Evolutionary conservation across 2,797 vertebrate species (phyloP).

Genomic region (Heliangelus exortis): DNA sequence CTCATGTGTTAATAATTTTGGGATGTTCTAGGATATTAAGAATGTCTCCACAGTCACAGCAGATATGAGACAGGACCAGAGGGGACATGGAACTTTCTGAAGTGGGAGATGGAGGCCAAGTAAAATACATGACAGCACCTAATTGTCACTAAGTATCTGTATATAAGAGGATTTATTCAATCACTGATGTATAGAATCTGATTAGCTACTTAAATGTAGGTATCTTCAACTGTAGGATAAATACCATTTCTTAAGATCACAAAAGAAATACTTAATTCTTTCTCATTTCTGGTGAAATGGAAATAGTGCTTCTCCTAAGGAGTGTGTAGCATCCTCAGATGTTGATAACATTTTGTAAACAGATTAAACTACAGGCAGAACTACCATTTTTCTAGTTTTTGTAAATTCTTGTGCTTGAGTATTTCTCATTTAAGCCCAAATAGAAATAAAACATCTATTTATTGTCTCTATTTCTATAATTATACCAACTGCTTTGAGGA

Average conservation of each 20-base stretch:
- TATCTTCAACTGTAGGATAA: not conserved
- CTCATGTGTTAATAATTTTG: rapidly evolving
- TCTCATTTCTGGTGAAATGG: not conserved
- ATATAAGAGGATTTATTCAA: not conserved
- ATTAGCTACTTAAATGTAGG: not conserved
- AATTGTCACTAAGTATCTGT: not conserved
- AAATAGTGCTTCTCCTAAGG: not conserved
- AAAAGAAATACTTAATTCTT: rapidly evolving
- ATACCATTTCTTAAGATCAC: not conserved
- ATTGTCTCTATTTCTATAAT: not conserved
- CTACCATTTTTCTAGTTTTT: not conserved
- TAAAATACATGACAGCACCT: not conserved
- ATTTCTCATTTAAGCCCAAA: not conserved
- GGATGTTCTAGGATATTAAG: not conserved
- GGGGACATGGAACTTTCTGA: not conserved
- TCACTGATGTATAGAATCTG: not conserved
- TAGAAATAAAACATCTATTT: not conserved
- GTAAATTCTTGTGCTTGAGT: not conserved
- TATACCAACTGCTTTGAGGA: not conserved
- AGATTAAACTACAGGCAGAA: not conserved
- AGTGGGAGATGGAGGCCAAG: not conserved
- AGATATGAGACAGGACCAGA: not conserved
- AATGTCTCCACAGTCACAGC: not conserved
- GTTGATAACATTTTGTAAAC: not conserved
- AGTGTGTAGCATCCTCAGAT: not conserved